Conservation (phyloP, 2,797 vertebrate species). For the Gambelia wislizenii region DNA sequence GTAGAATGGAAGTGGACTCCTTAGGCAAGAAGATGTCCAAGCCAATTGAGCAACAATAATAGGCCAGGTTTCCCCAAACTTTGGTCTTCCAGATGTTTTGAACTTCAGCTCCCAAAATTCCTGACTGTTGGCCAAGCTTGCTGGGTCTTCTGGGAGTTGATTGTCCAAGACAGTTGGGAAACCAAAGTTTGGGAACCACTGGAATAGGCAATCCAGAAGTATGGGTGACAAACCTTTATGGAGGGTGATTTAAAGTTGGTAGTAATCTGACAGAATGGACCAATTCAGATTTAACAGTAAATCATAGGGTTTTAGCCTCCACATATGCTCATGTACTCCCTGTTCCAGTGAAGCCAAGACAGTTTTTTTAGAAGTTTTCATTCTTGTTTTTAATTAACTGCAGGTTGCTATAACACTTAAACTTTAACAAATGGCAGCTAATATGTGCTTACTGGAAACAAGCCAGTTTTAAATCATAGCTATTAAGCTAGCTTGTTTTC, state of each 20-base stretch:
- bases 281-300: background rate
- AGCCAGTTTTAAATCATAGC: background rate
- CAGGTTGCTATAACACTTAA: no score
- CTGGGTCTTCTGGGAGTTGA: no score
- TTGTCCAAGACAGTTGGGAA: no score
- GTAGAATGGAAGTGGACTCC: no score
- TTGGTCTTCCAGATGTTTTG: no score
- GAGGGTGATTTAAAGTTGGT: background rate
- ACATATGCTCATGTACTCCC: background rate
- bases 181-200: no score
- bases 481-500: no score
- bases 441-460: background rate
- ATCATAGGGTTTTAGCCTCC: background rate
- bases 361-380: background rate
- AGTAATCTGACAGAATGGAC: background rate
- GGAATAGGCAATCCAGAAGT: background rate
- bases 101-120: no score
- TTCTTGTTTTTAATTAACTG: background rate
- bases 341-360: no score
- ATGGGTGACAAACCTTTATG: background rate
- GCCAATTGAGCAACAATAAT: background rate
- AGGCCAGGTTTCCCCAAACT: no score
- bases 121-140: no score
- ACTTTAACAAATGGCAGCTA: background rate
- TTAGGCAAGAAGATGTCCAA: no score